Evolutionary conservation across 1,140 invertebrate genomes (phyloP).

Genomic region (Lepidotrigona ventralis): DNA sequence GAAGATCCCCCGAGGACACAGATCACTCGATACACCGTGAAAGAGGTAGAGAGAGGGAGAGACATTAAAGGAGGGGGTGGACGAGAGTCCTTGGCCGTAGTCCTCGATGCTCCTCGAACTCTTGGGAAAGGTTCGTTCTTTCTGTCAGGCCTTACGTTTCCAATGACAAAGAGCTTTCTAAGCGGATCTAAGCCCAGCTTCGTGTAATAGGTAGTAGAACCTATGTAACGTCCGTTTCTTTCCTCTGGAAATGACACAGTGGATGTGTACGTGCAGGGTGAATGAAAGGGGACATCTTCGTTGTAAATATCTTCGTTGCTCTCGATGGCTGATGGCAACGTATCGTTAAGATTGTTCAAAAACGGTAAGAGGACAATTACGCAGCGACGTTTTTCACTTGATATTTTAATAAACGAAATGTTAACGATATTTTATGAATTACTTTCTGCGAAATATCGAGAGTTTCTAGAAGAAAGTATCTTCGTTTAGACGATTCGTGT

Average conservation of each 20-base stretch:
- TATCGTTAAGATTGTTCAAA: not conserved
- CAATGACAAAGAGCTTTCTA: slow-evolving; percentile 28
- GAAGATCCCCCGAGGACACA: slow-evolving; percentile 24
- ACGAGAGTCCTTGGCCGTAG: slow-evolving; percentile 25
- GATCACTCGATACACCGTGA: slow-evolving; percentile 31
- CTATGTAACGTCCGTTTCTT: not conserved
- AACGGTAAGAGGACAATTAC: not conserved
- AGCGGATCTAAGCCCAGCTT: slow-evolving; percentile 35
- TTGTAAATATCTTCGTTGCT: not conserved
- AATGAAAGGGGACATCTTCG: not conserved
- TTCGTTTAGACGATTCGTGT: too few species aligned
- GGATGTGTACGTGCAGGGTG: not conserved
- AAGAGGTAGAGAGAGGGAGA: slow-evolving; percentile 10
- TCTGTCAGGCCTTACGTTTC: slow-evolving; percentile 19
- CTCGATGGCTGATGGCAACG: not conserved
- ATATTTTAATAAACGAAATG: not conserved
- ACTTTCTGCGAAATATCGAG: not conserved
- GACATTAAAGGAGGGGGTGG: slow-evolving; percentile 27
- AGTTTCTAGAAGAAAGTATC: too few species aligned
- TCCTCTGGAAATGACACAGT: too few species aligned
- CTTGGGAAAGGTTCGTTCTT: slow-evolving; percentile 2
- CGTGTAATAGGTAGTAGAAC: slow-evolving; percentile 3
- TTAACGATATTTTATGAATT: not conserved
- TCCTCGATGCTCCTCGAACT: slow-evolving; percentile 18
- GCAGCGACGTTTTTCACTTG: not conserved